phyloP scores from a whole-genome alignment of 1,140 invertebrate genomes.

The Bradynema listronoti region DNA sequence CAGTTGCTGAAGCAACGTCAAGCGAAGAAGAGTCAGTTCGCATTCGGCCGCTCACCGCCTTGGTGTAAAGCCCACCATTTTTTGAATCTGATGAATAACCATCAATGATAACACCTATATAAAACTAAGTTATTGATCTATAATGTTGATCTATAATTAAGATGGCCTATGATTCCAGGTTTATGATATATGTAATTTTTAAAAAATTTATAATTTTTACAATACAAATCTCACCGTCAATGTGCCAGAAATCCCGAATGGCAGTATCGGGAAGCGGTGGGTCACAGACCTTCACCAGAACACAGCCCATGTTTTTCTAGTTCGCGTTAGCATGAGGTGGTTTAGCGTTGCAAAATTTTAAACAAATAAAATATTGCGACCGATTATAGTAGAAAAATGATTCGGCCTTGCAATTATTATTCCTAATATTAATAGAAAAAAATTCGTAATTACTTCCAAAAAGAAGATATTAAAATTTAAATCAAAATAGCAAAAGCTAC shows the following conservation, averaged over 20 bases:
- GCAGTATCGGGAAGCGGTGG: slow-evolving; percentile 30
- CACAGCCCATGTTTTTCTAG: slow-evolving; percentile 43
- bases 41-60: not conserved
- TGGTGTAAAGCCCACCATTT: not conserved
- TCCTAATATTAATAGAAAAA: too few relatives aligned
- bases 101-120: not conserved
- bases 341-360: too few relatives aligned
- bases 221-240: slow-evolving; percentile 31
- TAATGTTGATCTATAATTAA: slow-evolving; percentile 5
- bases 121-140: not conserved
- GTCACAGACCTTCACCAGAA: slow-evolving; percentile 35
- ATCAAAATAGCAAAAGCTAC: too few relatives aligned
- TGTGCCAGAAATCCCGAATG: slow-evolving; percentile 42
- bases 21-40: too few relatives aligned
- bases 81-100: not conserved
- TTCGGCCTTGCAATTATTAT: too few relatives aligned
- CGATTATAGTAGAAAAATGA: too few relatives aligned
- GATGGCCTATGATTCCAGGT: slow-evolving; percentile 1
- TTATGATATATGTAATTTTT: too few relatives aligned
- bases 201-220: not conserved
- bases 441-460: too few relatives aligned
- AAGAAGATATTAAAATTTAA: too few relatives aligned
- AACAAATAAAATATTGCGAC: too few relatives aligned
- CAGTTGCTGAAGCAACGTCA: too few relatives aligned
- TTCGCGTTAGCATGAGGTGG: too few relatives aligned